Evolutionary conservation across 2,888 invertebrate genomes (phyloP), one percentile per base, ranked within the genome.

Genomic region (Gortyna flavago): DNA sequence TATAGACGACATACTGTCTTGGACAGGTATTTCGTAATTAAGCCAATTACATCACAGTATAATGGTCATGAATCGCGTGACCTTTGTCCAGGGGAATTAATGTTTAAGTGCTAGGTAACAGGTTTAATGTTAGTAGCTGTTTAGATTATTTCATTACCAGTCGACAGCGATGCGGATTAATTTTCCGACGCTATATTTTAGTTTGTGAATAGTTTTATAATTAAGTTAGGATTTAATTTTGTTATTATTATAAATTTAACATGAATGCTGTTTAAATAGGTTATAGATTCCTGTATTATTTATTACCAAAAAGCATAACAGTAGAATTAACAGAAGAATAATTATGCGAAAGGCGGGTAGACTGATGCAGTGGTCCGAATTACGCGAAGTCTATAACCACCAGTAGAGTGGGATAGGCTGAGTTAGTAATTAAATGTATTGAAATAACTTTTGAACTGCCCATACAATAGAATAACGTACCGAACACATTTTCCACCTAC

Each of bases 21-120:
- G 57, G 67, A 35, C 81, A 79, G 81, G 78, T 81, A 84, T 85
- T 84, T 64, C 48, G 75, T 81, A 81, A 83, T 79, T 72, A 85
- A 84, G 41, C 68, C 75, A 75, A 81, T 81, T 75, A 81, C 29
- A 57, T 71, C 67, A 79, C 38, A 77, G 25, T 66, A 61, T 62
- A 78, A 70, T 78, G 65, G 59, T 67, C 76, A 65, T 72, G 61
- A 41, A 72, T 62, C 48, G 48, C 76, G 71, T 85, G 62, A 75
- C 65, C 74, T 75, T 67, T 68, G 70, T 44, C 65, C 61, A 64
- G 25, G 29, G 35, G 16, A 73, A 59, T 73, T 73, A 51, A 44
- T 59, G 35, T 73, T 65, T 29, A 32, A 70, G 18, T 32, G 62
- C 32, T 32, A 44, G 6, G n/a, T 41, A 32, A n/a, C 51, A 41